Evolutionary conservation across 2,113 vertebrate species (phyloP), one percentile per base, ranked within the genome.

Genomic region (Pandion haliaetus): DNA sequence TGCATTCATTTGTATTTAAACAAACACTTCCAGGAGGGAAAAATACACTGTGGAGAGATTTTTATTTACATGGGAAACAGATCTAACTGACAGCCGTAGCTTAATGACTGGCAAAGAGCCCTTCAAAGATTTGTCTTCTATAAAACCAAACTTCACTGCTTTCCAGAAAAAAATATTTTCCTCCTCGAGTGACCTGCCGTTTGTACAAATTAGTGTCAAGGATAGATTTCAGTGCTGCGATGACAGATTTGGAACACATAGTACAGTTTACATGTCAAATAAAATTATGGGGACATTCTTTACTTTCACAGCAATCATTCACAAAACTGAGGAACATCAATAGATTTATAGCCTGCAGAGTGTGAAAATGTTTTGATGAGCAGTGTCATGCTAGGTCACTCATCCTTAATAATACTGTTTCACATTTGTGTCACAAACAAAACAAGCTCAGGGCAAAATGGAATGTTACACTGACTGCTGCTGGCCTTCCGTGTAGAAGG

Each of bases 161-260:
- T 90, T 87, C 69, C 86, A 87, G 69, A 76, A 78, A 87, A 88
- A 58, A 63, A 24, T 25, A 29, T 47, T 76, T 88, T 92, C 63
- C 42, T 77, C 62, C 62, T 88, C 3, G 15, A 66, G 63, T 90
- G 78, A 82, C n/a, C 76, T 86, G 59, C 40, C 8, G 4, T 95
- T 95, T 83, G 40, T 78, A 84, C n/a, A 88, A 95, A 88, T 88
- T 86, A 94, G 61, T 65, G 59, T 95, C 92, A 93, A 83, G 63
- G 76, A 83, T n/a, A 28, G 71, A 93, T 95, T 96, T 95, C 83
- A 90, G 55, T 0, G 1, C 62, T 73, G 40, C 0, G 5, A 89
- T 94, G 95, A 94, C 94, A 95, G 81, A 90, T 95, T 74, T 96
- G 84, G 96, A 96, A 58, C n/a, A 54, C 38, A 42, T 1, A 69